Conservation (phyloP, 1,140 invertebrate genomes). For the Hormaphis cornu region DNA sequence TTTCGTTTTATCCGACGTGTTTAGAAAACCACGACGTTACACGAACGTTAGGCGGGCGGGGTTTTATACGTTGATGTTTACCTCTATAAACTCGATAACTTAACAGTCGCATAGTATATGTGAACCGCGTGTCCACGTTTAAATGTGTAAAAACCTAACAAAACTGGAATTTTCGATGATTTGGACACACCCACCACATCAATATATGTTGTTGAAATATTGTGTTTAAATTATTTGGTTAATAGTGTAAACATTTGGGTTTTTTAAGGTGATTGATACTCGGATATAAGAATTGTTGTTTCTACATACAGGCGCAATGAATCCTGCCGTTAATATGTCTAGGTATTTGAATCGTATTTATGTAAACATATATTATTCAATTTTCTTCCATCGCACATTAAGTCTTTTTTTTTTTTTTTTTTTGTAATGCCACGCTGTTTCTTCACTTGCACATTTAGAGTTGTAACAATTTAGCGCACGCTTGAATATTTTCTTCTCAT, state of each 20-base stretch:
- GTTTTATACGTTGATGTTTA: background rate
- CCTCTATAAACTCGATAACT: too few relatives aligned
- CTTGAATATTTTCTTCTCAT: constrained; percentile 5
- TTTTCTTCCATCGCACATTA: background rate
- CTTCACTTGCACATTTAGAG: constrained; percentile 8
- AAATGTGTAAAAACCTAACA: background rate
- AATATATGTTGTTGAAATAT: background rate
- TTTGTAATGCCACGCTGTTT: background rate
- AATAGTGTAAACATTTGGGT: constrained; percentile 23
- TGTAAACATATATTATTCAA: constrained; percentile 9
- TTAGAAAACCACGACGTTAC: background rate
- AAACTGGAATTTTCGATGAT: background rate
- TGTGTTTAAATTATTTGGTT: constrained; percentile 4
- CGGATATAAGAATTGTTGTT: background rate
- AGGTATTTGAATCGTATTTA: constrained; percentile 20
- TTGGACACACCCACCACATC: background rate
- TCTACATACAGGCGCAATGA: constrained; percentile 20
- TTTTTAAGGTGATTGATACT: constrained; percentile 29
- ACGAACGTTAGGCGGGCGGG: background rate
- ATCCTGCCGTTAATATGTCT: constrained; percentile 7
- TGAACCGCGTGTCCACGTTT: too few relatives aligned
- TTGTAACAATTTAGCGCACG: background rate
- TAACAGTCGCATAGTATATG: too few relatives aligned
- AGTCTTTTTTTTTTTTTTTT: background rate
- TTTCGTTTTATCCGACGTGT: background rate